Conservation (phyloP, 2,888 invertebrate genomes). For the Rhingia rostrata region DNA sequence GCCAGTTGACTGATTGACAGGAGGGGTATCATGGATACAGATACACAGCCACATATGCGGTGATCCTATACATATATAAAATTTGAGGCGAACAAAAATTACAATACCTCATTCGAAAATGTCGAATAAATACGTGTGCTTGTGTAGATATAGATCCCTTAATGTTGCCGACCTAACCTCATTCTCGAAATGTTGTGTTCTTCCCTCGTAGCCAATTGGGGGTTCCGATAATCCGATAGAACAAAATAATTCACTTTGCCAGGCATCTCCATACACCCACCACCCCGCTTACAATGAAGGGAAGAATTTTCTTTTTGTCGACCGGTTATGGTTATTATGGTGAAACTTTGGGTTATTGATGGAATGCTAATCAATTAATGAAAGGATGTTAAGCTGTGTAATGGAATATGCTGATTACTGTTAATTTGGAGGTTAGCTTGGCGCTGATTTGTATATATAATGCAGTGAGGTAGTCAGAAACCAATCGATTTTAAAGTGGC, state of each 20-base stretch:
- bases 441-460: too few species aligned
- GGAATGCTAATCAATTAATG: conserved; percentile 44
- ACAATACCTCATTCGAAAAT: not conserved
- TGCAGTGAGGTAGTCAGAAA: too few species aligned
- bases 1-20: conserved; percentile 52
- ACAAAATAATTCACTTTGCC: conserved; percentile 38
- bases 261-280: conserved; percentile 4
- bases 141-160: conserved; percentile 28
- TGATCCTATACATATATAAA: not conserved
- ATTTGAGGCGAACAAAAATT: not conserved
- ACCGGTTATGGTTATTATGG: not conserved
- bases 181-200: conserved; percentile 30
- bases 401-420: conserved; percentile 23
- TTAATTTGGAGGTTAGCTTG: conserved; percentile 14
- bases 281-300: conserved; percentile 1
- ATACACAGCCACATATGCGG: conserved; percentile 7
- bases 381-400: conserved; percentile 22
- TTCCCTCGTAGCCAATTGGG: conserved; percentile 4
- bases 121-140: not conserved
- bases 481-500: too few species aligned
- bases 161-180: conserved; percentile 56
- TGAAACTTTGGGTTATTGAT: conserved; percentile 32
- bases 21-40: conserved; percentile 13
- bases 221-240: conserved; percentile 42
- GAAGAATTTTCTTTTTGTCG: not conserved